A percentile compares a stretch with the other conserved stretches of the same genome.
Conservation (phyloP, 2,113 vertebrate genomes). For the Calyptomena viridis region DNA sequence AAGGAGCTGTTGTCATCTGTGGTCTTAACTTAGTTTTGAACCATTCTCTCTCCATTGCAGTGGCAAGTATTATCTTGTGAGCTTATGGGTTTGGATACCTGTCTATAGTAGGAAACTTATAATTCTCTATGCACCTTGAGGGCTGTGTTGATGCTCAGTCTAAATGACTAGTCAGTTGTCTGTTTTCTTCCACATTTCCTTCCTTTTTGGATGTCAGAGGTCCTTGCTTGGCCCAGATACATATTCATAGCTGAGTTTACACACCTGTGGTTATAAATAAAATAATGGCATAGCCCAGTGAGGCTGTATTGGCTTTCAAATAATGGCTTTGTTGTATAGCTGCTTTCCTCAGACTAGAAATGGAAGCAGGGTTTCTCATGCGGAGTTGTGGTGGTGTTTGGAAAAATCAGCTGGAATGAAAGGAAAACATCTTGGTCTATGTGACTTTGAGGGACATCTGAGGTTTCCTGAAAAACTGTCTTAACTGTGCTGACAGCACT, state of each 20-base stretch:
- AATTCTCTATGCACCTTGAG: rapidly evolving
- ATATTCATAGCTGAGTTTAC: not conserved
- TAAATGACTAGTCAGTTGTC: not conserved
- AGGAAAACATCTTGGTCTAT: not conserved
- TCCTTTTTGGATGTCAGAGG: not conserved
- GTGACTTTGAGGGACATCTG: not conserved
- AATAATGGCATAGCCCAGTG: not conserved
- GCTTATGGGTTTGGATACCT: not conserved
- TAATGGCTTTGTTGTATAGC: not conserved
- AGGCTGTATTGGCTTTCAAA: not conserved
- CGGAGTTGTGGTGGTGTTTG: not conserved
- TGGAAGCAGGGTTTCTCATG: not conserved
- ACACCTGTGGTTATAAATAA: not conserved
- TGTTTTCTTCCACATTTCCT: not conserved
- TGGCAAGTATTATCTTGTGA: not conserved
- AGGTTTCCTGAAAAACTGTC: not conserved
- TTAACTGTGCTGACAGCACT: not conserved
- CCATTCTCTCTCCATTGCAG: not conserved
- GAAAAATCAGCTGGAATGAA: not conserved
- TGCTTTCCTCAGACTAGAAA: not conserved
- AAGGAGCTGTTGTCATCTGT: not conserved
- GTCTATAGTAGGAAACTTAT: rapidly evolving
- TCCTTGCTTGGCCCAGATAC: not conserved
- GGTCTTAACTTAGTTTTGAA: not conserved
- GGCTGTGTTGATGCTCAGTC: not conserved